Evolutionary conservation across 1,140 invertebrate genomes (phyloP).

Genomic region (Brachionus rotundiformis): DNA sequence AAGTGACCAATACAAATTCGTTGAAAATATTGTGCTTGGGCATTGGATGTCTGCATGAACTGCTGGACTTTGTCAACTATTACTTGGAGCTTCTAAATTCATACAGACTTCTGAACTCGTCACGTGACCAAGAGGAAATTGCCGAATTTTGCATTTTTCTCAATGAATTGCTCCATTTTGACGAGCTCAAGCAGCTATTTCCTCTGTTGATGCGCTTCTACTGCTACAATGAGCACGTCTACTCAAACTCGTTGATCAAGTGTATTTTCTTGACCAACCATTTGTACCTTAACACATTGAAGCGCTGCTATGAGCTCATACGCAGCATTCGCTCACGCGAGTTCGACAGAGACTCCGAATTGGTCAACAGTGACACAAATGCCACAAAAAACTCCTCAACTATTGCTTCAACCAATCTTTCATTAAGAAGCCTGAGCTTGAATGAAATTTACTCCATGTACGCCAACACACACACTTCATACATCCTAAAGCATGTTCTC

Average conservation of each 20-base stretch:
- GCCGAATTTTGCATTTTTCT: not conserved
- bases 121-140: not conserved
- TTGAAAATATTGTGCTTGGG: not conserved
- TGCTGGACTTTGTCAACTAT: constrained; percentile 1
- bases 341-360: not conserved
- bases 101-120: not conserved
- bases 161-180: constrained; percentile 16
- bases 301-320: not conserved
- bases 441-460: constrained; percentile 41
- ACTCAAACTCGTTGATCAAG: not conserved
- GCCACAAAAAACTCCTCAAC: constrained; percentile 44
- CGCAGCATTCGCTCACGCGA: not conserved
- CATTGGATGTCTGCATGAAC: not conserved
- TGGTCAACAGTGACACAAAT: not conserved
- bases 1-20: constrained; percentile 40
- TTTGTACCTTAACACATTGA: not conserved
- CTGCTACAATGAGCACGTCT: constrained; percentile 51
- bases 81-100: constrained; percentile 1
- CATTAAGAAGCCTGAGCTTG: not conserved
- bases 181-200: constrained; percentile 22
- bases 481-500: constrained; percentile 30
- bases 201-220: constrained; percentile 42
- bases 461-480: constrained; percentile 45
- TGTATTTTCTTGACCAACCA: constrained; percentile 35
- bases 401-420: not conserved